Evolutionary conservation across 2,113 vertebrate species (phyloP).

Genomic region (Noturus placidus): DNA sequence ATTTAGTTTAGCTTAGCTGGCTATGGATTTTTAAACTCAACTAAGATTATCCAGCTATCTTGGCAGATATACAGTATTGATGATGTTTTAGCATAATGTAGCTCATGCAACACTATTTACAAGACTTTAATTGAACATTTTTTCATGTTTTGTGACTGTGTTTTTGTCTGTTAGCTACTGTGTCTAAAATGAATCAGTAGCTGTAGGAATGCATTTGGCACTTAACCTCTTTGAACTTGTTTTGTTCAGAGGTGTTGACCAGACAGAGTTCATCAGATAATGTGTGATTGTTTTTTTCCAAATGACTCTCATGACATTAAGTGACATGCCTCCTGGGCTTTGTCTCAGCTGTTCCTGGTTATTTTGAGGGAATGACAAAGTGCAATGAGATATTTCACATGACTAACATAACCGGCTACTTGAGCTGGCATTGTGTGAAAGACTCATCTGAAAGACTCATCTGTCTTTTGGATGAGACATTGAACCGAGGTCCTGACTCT

Average conservation of each 20-base stretch:
- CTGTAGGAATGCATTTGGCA: background rate
- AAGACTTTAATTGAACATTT: background rate
- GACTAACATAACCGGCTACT: constrained; percentile 34
- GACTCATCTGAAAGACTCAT: too few species aligned
- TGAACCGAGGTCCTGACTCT: too few species aligned
- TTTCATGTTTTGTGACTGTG: background rate
- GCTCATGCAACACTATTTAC: background rate
- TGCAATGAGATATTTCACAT: constrained; percentile 60
- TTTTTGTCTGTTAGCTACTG: background rate
- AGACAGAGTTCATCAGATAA: background rate
- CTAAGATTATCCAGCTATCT: background rate
- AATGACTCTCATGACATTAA: background rate
- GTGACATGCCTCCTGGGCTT: constrained; percentile 40
- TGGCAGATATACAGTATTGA: background rate
- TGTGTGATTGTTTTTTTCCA: background rate
- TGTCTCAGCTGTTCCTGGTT: constrained; percentile 60
- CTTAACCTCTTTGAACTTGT: background rate
- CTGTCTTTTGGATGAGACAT: too few species aligned
- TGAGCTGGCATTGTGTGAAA: background rate
- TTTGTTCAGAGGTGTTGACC: background rate
- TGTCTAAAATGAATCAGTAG: background rate
- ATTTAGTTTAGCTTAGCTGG: background rate
- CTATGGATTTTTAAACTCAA: background rate
- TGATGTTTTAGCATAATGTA: background rate
- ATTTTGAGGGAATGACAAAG: constrained; percentile 66